These are phyloP conservation scores for Callithrix jacchus DNA, from an alignment of 2,113 vertebrate species.

Conservation along the genomic window DNA sequence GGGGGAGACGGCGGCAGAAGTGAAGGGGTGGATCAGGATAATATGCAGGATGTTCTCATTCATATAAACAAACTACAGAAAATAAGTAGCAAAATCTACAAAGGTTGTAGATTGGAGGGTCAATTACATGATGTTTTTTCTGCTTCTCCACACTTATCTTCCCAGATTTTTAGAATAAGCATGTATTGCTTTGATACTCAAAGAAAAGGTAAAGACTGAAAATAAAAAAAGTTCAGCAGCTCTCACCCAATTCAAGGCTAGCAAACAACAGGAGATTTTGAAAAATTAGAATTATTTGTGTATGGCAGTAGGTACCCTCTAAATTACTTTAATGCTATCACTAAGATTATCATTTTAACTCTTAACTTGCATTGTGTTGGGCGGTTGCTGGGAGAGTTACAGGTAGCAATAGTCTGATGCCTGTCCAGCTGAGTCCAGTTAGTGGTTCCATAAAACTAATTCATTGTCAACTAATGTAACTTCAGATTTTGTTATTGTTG, in stretches of 20 bases:
- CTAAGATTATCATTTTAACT: neutral
- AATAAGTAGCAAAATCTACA: neutral
- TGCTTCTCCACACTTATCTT: neutral
- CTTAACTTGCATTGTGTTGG: neutral
- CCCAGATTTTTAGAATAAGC: neutral
- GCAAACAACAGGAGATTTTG: neutral
- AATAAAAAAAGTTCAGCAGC: neutral
- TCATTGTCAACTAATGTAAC: neutral
- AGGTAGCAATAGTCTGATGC: neutral
- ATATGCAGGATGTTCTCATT: neutral
- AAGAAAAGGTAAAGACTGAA: neutral
- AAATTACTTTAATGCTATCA: neutral
- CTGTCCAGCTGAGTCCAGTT: neutral
- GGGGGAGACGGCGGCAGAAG: neutral
- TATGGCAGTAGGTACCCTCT: neutral
- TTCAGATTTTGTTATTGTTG: neutral
- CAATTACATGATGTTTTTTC: neutral
- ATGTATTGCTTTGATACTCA: neutral
- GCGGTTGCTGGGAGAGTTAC: neutral
- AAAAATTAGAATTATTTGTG: neutral
- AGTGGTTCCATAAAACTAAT: neutral
- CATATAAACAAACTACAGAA: neutral
- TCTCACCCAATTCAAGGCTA: neutral
- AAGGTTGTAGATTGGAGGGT: neutral
- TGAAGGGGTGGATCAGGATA: neutral